Evolutionary conservation across 2,888 invertebrate species (phyloP), one percentile per base, ranked within the genome.

Genomic region (Disparrhopalites patrizii): DNA sequence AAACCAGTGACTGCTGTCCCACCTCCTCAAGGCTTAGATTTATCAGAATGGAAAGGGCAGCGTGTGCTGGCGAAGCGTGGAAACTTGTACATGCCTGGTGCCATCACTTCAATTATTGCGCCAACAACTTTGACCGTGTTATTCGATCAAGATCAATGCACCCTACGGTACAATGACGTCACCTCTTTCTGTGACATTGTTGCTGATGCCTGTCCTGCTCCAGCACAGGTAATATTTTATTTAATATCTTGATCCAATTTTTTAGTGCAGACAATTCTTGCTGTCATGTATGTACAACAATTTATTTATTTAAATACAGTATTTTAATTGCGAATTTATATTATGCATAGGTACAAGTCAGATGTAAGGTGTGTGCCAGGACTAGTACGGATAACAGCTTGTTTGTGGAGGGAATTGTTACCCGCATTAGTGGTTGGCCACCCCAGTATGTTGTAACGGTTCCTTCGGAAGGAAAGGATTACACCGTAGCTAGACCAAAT

Each of bases 11-110:
- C 13, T 27, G 23, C 15, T n/a, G 33, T 52, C 13, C 15, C 15
- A 31, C 54, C 54, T 4, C 54, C 30, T 18, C 60, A 62, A 47
- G 63, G 60, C 13, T 56, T 96, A 72, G 93, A 96, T 82, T 84
- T 96, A 75, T 88, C 87, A 77, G 95, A 96, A 81, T 97, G 96
- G 96, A 87, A 88, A 75, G 91, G 92, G 77, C 93, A 94, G 79
- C 84, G 95, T 76, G 92, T 96, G 68, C 82, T 97, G 76, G 96
- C 95, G 47, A 91, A 90, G 79, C 86, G 88, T 77, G 87, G 89
- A 72, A 86, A 87, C 68, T 84, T 87, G 76, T 93, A 91, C 81
- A 86, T 90, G 75, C 92, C 95, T 8, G 96, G 94, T 62, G 89
- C 91, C 66, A 94, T 96, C 75, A 86, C 89, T 55, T 72, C 73